A percentile compares a stretch with the other conserved stretches of the same genome.
These are phyloP conservation scores for Drosophila pandora DNA, from an alignment of 1,140 invertebrate genomes.

Conservation along the genomic window DNA sequence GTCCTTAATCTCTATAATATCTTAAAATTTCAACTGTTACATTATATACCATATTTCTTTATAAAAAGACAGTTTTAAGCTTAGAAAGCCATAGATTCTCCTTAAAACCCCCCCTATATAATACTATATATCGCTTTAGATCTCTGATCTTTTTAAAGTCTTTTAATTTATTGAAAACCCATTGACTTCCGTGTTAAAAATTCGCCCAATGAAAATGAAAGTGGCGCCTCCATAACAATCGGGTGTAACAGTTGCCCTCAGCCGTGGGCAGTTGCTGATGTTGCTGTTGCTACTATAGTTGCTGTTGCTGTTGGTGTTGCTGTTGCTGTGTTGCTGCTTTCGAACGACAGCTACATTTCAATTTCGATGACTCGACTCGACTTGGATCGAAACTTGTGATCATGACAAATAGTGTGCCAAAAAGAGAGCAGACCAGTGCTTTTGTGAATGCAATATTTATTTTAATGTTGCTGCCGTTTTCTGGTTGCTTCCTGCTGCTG, in stretches of 20 bases:
- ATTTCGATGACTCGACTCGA: conserved; percentile 30
- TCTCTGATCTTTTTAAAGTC: not conserved
- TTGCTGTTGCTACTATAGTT: conserved; percentile 2
- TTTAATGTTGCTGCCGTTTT: not conserved
- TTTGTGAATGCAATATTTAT: conserved; percentile 41
- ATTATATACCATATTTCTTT: too few relatives aligned
- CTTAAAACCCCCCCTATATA: too few relatives aligned
- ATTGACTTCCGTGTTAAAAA: conserved; percentile 23
- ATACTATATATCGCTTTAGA: not conserved
- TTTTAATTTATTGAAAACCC: not conserved
- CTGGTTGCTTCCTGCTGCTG: conserved; percentile 20
- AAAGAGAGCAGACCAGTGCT: conserved; percentile 5
- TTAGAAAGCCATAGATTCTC: too few relatives aligned
- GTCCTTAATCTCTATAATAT: too few relatives aligned
- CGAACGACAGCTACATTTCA: conserved; percentile 34
- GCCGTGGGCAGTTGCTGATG: conserved; percentile 12
- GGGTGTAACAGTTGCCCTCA: conserved; percentile 16
- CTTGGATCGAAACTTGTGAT: conserved; percentile 35
- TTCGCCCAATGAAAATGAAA: conserved; percentile 26
- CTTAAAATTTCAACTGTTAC: too few relatives aligned
- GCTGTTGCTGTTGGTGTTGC: not conserved
- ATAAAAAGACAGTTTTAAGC: too few relatives aligned
- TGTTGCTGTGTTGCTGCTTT: conserved; percentile 6
- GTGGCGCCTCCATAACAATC: conserved; percentile 13
- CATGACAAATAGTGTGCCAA: conserved; percentile 34